Evolutionary conservation across 2,797 vertebrate genomes (phyloP).

Genomic region (Heterohyrax brucei): DNA sequence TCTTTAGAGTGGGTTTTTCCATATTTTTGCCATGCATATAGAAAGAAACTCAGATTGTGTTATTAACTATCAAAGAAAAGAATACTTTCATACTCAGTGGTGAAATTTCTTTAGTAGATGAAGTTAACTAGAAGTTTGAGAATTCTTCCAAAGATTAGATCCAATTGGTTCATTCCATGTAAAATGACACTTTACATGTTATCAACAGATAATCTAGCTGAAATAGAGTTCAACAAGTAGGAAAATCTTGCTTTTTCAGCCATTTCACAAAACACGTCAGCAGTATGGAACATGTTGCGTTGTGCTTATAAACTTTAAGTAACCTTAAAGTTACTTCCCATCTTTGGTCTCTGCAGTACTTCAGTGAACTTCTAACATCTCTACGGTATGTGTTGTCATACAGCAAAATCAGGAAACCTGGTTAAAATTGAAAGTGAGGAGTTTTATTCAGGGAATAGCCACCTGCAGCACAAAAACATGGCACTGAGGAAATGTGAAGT

Average conservation of each 20-base stretch:
- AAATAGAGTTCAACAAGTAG: not conserved
- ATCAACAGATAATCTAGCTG: not conserved
- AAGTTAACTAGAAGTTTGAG: constrained; percentile 28
- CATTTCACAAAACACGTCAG: not conserved
- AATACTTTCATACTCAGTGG: not conserved
- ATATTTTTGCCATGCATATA: not conserved
- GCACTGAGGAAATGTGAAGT: too few relatives aligned
- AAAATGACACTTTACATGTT: not conserved
- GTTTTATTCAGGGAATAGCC: too few relatives aligned
- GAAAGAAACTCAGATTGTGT: not conserved
- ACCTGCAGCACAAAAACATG: too few relatives aligned
- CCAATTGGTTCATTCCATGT: not conserved
- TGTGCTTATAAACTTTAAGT: not conserved
- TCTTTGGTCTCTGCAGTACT: constrained; percentile 1
- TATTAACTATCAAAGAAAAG: not conserved
- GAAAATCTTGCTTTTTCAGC: not conserved
- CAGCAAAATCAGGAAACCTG: too few relatives aligned
- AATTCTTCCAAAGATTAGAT: not conserved
- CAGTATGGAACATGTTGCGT: not conserved
- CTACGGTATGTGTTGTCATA: not conserved
- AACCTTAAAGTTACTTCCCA: not conserved
- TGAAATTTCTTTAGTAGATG: not conserved
- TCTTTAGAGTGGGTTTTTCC: not conserved
- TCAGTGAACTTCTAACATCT: not conserved
- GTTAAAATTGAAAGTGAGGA: too few relatives aligned